A percentile compares a stretch with the other conserved stretches of the same genome.
Conservation (phyloP, 2,797 vertebrate genomes). For the Coregonus suidteri region DNA sequence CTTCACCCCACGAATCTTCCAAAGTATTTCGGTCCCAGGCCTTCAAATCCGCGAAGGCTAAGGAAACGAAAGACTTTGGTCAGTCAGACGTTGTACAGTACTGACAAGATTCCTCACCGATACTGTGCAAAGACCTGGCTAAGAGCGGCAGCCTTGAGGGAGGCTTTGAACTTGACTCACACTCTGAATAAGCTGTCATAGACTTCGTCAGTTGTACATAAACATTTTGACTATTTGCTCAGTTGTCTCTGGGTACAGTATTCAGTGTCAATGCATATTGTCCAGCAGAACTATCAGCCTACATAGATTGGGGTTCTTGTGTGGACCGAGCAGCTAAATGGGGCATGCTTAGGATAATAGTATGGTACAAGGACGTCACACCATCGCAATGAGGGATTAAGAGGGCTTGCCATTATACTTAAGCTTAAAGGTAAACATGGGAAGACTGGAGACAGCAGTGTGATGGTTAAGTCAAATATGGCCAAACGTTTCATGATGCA, state of each 20-base stretch:
- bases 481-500: not conserved
- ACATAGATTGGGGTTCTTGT: not conserved
- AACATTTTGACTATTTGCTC: not conserved
- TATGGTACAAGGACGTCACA: not conserved
- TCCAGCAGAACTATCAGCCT: not conserved
- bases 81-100: not conserved
- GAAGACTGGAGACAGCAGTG: not conserved
- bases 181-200: not conserved
- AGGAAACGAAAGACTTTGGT: slow-evolving; percentile 16
- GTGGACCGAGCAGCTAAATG: not conserved
- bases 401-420: not conserved
- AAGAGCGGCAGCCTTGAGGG: not conserved
- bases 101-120: not conserved
- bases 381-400: not conserved
- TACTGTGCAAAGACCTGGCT: not conserved
- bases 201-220: not conserved
- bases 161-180: not conserved
- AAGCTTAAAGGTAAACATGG: not conserved
- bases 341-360: not conserved
- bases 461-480: not conserved
- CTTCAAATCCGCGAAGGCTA: slow-evolving; percentile 49
- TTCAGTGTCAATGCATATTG: not conserved
- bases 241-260: no score
- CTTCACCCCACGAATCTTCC: slow-evolving; percentile 45
- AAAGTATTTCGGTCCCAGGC: slow-evolving; percentile 54